Evolutionary conservation across 1,140 invertebrate species (phyloP).

Genomic region (Geopemphigus sp.): DNA sequence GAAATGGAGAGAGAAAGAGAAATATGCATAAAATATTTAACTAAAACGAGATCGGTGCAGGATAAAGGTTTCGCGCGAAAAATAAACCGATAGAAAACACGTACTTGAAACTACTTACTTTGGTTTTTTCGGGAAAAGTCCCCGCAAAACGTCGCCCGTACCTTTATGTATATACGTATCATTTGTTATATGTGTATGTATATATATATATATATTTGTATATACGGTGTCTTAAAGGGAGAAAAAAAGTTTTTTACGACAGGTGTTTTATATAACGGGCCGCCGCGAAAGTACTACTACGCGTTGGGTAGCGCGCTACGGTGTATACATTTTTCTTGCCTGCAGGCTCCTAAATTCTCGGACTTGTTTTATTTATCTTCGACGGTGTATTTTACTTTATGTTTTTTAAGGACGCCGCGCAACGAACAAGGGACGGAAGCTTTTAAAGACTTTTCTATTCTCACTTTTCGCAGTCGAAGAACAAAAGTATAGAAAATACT

Average conservation of each 20-base stretch:
- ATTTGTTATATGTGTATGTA: too few species aligned
- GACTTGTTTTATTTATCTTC: constrained; percentile 30
- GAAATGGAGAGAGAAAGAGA: too few species aligned
- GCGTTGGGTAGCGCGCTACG: not conserved
- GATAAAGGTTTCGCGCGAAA: not conserved
- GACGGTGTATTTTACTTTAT: not conserved
- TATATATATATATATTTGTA: too few species aligned
- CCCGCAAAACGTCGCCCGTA: not conserved
- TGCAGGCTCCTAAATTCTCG: constrained; percentile 5
- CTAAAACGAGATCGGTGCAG: not conserved
- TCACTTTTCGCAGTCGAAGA: not conserved
- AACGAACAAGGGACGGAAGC: constrained; percentile 13
- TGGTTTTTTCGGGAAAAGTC: constrained; percentile 29
- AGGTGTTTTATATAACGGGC: not conserved
- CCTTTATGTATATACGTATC: too few species aligned
- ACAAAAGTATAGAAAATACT: too few species aligned
- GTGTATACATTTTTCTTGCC: not conserved
- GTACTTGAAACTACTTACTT: not conserved
- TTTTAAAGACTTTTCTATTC: constrained; percentile 22
- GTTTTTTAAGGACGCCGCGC: not conserved
- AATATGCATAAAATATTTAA: constrained; percentile 31
- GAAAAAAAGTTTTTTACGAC: not conserved
- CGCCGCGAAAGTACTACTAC: too few species aligned
- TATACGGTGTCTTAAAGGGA: constrained; percentile 5
- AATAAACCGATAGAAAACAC: not conserved